Evolutionary conservation across 2,797 vertebrate genomes (phyloP), one percentile per base, ranked within the genome.

Genomic region (Acanthornis magna): DNA sequence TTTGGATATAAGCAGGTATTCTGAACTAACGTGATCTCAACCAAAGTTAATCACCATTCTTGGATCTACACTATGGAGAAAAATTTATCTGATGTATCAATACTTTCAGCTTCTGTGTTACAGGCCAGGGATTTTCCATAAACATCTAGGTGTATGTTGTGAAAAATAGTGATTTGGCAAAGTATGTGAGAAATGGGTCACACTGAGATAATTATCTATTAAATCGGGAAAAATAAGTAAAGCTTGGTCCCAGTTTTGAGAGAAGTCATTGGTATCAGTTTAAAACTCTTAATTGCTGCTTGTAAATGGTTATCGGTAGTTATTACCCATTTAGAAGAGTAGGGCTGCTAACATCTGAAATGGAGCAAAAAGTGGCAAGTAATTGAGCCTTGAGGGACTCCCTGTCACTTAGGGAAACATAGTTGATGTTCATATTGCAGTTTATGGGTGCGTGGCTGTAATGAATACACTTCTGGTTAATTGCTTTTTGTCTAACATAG

Each of bases 381-480:
- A 96, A 97, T 94, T 97, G 95, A 97, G 89, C 91, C 95, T 96
- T 90, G 89, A 96, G 97, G 96, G 94, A 96, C 93, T 85, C 71
- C 88, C 91, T 92, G 72, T 95, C 95, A 91, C 87, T 95, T 96
- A 91, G 84, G 87, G 84, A 94, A 95, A 66, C 67, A 79, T 36
- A 92, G 92, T 51, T 95, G 92, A 91, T 96, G 89, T 71, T 96
- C 93, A 45, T 94, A 76, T 90, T 84, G 53, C 75, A 88, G 63
- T 95, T 96, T 97, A 91, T 91, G 93, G 93, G 76, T 90, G 77
- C 70, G 54, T 95, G 61, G 66, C 71, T 89, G 86, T 96, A 97
- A 93, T 83, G 89, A 97, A 97, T 91, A 86, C 66, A 88, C 88
- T 94, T 91, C 65, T 22, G 78, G 85, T 66, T 95, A 95, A 93